These are phyloP conservation scores for Halocaridina rubra DNA, from an alignment of 2,888 invertebrate species.

Conservation along the genomic window DNA sequence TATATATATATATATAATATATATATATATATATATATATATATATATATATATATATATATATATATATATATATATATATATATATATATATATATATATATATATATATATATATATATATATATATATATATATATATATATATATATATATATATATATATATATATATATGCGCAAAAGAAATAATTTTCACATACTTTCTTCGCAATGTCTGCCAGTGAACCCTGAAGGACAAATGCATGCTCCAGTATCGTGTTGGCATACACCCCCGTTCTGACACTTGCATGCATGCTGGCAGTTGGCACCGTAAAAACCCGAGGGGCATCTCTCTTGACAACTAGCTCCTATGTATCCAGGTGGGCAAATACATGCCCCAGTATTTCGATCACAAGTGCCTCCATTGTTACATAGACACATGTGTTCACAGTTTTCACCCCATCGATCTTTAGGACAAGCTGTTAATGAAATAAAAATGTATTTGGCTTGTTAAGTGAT, in stretches of 20 bases:
- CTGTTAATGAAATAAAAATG: neutral
- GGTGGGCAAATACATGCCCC: constrained; percentile 66
- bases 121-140: neutral
- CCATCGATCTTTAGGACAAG: constrained; percentile 65
- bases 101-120: neutral
- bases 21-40: neutral
- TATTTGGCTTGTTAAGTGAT: too few species aligned
- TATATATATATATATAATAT: neutral
- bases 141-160: neutral
- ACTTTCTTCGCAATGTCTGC: constrained; percentile 65
- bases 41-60: neutral
- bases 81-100: neutral
- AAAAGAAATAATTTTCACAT: neutral
- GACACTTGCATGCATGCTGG: constrained; percentile 84
- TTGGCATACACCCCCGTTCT: constrained; percentile 86
- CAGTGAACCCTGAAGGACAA: constrained; percentile 83
- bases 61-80: neutral
- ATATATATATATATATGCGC: neutral
- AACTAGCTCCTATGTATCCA: constrained; percentile 63
- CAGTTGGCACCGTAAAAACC: constrained; percentile 88
- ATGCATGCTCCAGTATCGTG: constrained; percentile 82
- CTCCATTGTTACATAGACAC: constrained; percentile 66
- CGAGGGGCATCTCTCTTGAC: constrained; percentile 68
- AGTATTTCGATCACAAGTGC: constrained; percentile 66
- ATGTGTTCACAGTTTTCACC: constrained; percentile 65